Evolutionary conservation across 2,113 vertebrate species (phyloP).

Genomic region (Barnardius zonarius): DNA sequence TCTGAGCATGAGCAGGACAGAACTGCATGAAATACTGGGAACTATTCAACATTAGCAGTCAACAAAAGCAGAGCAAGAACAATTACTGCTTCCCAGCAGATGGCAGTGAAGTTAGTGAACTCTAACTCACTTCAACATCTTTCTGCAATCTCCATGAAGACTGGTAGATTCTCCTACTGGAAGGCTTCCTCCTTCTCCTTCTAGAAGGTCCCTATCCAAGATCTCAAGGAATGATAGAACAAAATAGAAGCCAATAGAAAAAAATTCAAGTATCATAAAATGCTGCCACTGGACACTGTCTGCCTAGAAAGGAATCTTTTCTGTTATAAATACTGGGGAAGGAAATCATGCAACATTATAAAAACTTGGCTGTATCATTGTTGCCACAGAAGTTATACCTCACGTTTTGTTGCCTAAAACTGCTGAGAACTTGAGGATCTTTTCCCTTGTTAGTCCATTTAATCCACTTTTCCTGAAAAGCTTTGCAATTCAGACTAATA

Average conservation of each 20-base stretch:
- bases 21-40: neutral
- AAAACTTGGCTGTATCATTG: neutral
- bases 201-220: neutral
- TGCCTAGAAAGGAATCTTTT: neutral
- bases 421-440: neutral
- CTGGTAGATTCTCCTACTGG: neutral
- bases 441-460: neutral
- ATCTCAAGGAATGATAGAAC: neutral
- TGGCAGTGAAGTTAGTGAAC: slow-evolving; percentile 1
- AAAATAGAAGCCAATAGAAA: neutral
- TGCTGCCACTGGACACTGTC: neutral
- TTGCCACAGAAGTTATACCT: neutral
- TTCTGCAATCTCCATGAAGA: neutral
- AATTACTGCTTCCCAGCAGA: slow-evolving; percentile 19
- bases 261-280: neutral
- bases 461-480: neutral
- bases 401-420: neutral
- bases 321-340: neutral
- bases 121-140: neutral
- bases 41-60: neutral
- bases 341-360: neutral
- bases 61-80: neutral
- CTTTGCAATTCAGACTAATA: neutral
- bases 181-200: neutral
- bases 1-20: neutral